These are phyloP conservation scores for Stictocephala bisonia DNA, from an alignment of 2,888 invertebrate species.

Conservation along the genomic window DNA sequence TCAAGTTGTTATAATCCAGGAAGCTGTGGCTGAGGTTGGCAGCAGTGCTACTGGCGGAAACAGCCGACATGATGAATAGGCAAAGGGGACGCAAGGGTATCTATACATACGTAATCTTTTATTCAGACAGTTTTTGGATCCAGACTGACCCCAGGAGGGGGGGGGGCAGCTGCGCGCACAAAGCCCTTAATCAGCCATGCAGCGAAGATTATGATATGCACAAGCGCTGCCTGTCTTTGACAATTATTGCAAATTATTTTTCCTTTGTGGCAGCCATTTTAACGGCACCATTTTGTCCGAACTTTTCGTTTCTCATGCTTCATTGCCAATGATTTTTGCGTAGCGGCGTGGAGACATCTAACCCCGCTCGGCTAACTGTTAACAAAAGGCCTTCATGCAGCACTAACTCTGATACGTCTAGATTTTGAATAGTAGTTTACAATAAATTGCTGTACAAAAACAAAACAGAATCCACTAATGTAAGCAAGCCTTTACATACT, in stretches of 20 bases:
- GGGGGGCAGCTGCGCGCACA: slow-evolving; percentile 37
- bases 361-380: no score
- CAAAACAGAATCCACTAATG: no score
- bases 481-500: no score
- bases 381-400: no score
- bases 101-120: slow-evolving; percentile 48
- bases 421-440: no score
- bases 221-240: slow-evolving; percentile 39
- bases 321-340: no score
- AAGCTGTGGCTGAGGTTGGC: slow-evolving; percentile 4
- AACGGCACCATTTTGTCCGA: slow-evolving; percentile 29
- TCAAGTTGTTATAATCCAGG: slow-evolving; percentile 28
- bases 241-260: slow-evolving; percentile 41
- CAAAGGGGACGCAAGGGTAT: slow-evolving; percentile 44
- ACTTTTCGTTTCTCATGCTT: no score
- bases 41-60: no score
- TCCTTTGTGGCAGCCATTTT: slow-evolving; percentile 30
- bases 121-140: slow-evolving; percentile 46
- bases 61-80: slow-evolving; percentile 36
- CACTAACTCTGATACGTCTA: no score
- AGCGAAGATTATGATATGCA: slow-evolving; percentile 45
- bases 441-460: no score
- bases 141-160: slow-evolving; percentile 24
- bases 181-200: slow-evolving; percentile 45
- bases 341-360: no score